A percentile compares a stretch with the other conserved stretches of the same genome.
These are phyloP conservation scores for Coptodon bakossiorum DNA, from an alignment of 2,113 vertebrate species.

Conservation along the genomic window DNA sequence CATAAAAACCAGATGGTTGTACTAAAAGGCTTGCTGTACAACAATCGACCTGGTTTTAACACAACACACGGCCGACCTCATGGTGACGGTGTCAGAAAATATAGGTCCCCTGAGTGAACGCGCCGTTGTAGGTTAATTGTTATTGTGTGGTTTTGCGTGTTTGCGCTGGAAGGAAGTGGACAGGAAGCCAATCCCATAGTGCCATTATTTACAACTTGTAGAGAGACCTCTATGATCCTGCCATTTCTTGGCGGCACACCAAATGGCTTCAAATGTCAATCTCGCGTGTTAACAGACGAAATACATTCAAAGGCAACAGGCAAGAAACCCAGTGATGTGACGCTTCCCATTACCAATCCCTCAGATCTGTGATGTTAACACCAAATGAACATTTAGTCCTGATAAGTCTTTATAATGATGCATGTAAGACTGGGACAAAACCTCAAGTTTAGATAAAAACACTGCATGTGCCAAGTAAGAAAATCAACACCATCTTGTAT, in stretches of 20 bases:
- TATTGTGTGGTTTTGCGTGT: conserved; percentile 28
- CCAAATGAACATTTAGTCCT: not conserved
- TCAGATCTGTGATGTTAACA: not conserved
- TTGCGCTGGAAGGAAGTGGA: conserved; percentile 15
- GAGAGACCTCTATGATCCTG: not conserved
- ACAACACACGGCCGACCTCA: conserved; percentile 11
- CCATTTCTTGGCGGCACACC: not conserved
- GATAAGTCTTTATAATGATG: not conserved
- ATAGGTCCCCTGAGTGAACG: conserved; percentile 6
- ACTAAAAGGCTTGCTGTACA: not conserved
- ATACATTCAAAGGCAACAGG: not conserved
- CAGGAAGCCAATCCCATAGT: conserved; percentile 34
- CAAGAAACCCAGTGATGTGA: not conserved
- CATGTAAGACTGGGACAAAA: not conserved
- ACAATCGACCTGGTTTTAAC: conserved; percentile 16
- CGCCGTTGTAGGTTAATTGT: conserved; percentile 13
- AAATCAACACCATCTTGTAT: not conserved
- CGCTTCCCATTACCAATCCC: not conserved
- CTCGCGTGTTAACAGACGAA: not conserved
- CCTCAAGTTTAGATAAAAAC: not conserved
- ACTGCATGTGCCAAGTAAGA: not conserved
- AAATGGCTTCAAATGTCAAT: not conserved
- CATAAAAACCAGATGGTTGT: not conserved
- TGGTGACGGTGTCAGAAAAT: not conserved
- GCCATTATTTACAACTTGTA: conserved; percentile 22